Evolutionary conservation across 1,140 invertebrate species (phyloP), one percentile per base, ranked within the genome.

Genomic region (Diorhabda sublineata): DNA sequence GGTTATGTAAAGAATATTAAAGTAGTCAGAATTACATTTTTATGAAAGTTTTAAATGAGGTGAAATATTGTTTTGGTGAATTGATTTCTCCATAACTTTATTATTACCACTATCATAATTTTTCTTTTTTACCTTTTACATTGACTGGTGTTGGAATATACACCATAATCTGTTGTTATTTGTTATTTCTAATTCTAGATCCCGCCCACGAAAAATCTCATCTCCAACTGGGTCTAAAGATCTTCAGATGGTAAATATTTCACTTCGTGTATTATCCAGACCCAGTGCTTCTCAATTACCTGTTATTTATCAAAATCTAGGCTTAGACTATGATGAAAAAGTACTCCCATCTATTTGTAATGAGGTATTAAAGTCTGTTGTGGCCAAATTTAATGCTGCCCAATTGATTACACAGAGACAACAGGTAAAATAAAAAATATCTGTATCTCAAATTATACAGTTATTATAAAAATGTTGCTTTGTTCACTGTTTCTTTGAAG

Each of bases 161-260:
- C 26, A 26, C 26, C 26, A 26, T 26, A 26, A 26, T 26, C 26
- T 26, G 26, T 26, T 26, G 26, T 1, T 26, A 2, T 26, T 26
- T 26, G 26, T 26, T 26, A 68, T 52, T 66, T 68, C 45, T 6
- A 4, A 42, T 76, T 77, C 61, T 64, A 86, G 85, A 69, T 95
- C 96, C 6, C 87, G 95, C 75, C 98, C 98, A 58, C 89, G 96
- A 72, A 98, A 98, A 83, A 94, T 99, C 75, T 93, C 95, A 3
- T 98, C 97, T 5, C 97, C 97, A 4, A 99, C 98, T 59, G 98
- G 97, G 68, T 98, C 95, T 43, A 99, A 99, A 86, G 97, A 99
- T 86, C 89, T 99, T 74, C 98, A 99, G 84, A 99, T 98, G 96
- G 96, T 99, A 2, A 99, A 99, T 77, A 99, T 99, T 81, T 96